Percentiles rank a stretch among this genome's conserved stretches.
Evolutionary conservation across 2,797 vertebrate species (phyloP).

Genomic region (Erethizon dorsatum): DNA sequence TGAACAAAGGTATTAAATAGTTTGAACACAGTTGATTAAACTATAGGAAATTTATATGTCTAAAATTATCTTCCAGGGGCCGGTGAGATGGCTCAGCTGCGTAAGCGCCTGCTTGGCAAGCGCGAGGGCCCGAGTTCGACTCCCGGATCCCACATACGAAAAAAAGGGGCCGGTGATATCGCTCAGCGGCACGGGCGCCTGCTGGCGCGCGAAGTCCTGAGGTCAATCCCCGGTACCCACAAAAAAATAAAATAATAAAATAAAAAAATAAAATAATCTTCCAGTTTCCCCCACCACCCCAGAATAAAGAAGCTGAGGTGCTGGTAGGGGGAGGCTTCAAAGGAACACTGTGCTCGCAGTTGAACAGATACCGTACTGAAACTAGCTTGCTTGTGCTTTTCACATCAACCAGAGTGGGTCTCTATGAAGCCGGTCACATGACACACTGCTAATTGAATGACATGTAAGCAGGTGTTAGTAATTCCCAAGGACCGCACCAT

Average conservation of each 20-base stretch:
- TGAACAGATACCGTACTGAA: slow-evolving; percentile 35
- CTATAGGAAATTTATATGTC: slow-evolving; percentile 16
- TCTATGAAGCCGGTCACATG: not conserved
- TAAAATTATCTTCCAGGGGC: not conserved
- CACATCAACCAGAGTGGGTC: not conserved
- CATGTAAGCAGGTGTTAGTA: not conserved
- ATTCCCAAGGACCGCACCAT: not conserved
- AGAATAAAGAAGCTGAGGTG: not conserved
- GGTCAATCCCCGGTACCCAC: too few species aligned
- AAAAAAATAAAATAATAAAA: too few species aligned
- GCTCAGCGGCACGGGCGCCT: too few species aligned
- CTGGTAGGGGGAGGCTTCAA: not conserved
- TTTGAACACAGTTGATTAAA: slow-evolving; percentile 46
- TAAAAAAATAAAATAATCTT: not conserved
- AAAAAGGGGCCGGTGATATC: too few species aligned
- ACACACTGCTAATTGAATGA: not conserved
- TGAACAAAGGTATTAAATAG: slow-evolving; percentile 10
- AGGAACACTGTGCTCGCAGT: not conserved
- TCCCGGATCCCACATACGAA: too few species aligned
- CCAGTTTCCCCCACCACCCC: not conserved
- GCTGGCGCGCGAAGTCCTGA: too few species aligned
- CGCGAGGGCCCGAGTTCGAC: too few species aligned
- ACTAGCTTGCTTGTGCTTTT: not conserved
- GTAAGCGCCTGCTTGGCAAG: too few species aligned
- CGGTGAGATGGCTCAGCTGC: too few species aligned